Base-by-base conservation (phyloP, 2,888 invertebrate species). In the Taenaris catops region DNA sequence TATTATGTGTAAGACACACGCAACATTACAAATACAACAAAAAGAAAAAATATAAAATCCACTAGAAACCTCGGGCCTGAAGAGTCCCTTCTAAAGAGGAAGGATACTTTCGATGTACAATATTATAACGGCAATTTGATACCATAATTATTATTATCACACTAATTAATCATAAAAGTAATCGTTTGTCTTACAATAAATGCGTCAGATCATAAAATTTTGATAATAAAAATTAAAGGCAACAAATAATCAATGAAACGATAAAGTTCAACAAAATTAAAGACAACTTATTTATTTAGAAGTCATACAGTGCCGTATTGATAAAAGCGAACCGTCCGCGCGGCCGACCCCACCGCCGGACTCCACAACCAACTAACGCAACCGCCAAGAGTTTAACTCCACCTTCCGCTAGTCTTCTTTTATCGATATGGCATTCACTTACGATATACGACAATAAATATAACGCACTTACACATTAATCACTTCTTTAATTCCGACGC, bases 1-100 rank as follows among this genome's bases (percentile, higher is more conserved):
- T 86, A 84, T 86, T 86, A 87, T 86, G 87, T 87, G 87, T 87
- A 83, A 86, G 86, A 84, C 87, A 87, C 87, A 87, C 86, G 81
- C 84, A 86, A 86, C 84, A 83, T 81, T 81, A 83, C 75, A 81
- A 86, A 83, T 84, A 86, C 81, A 86, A 86, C 86, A 83, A 86
- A 79, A 84, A 71, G 72, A 79, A 83, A 19, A 80, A 72, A 81
- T 80, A 83, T 80, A 83, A 80, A 80, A 86, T 83, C 83, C 84
- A 81, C 83, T 86, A 86, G 78, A 86, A 86, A 86, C 81, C 68
- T 80, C 78, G 86, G 86, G 84, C 76, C 84, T 64, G 86, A 75
- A 64, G 73, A 81, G 81, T 84, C 84, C 86, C 86, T 78, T 80
- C 83, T 84, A 81, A 69, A 81, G 76, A 83, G 87, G 87, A 87